Conservation (phyloP, 92 coral and sea anemone genomes). For the Epizoanthus stellaris region DNA sequence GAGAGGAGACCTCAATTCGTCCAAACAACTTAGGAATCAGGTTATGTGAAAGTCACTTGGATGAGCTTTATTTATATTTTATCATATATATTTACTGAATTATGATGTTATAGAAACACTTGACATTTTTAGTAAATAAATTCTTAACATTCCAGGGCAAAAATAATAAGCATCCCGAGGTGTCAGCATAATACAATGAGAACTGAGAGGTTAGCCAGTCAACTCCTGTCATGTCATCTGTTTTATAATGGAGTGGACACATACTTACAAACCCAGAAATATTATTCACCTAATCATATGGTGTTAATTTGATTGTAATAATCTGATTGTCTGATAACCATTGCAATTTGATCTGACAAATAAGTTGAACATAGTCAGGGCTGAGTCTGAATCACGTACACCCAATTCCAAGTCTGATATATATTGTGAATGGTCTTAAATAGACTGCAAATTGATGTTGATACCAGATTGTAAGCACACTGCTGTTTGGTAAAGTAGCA, state of each 20-base stretch:
- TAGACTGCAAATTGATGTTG: neutral
- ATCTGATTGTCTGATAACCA: constrained; percentile 1
- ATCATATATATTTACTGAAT: neutral
- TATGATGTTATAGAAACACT: neutral
- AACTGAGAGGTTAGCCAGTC: neutral
- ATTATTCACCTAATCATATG: constrained; percentile 22
- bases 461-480: neutral
- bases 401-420: no score
- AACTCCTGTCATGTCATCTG: neutral
- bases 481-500: no score
- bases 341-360: constrained; percentile 17
- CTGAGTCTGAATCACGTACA: constrained; percentile 20
- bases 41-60: neutral
- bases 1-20: neutral
- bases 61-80: no score
- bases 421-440: neutral
- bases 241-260: neutral
- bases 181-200: neutral
- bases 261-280: constrained; percentile 24
- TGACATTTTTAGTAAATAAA: neutral
- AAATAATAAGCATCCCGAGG: neutral
- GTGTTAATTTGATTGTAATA: constrained; percentile 34
- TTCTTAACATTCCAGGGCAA: constrained; percentile 23
- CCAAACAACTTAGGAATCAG: neutral
- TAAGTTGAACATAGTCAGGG: neutral